phyloP scores from a whole-genome alignment of 2,113 vertebrate genomes.

The Struthidea cinerea region DNA sequence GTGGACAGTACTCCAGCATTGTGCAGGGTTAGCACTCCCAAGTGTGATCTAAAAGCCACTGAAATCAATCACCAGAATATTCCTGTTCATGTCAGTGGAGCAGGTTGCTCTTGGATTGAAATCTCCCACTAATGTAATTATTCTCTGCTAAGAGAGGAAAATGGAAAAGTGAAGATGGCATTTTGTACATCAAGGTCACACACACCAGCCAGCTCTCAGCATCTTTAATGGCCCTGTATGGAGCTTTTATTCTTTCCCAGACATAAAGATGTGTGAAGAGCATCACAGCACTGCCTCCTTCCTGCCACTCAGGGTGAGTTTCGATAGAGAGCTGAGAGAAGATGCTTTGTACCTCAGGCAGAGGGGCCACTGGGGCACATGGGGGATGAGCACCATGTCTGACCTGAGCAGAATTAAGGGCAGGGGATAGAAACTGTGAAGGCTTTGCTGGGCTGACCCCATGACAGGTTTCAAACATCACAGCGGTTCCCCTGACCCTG shows the following conservation, averaged over 20 bases:
- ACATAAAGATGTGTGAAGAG: neutral
- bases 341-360: neutral
- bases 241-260: neutral
- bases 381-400: neutral
- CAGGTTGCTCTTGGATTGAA: neutral
- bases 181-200: conserved; percentile 17
- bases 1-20: neutral
- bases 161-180: neutral
- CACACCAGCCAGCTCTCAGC: neutral
- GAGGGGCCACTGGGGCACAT: neutral
- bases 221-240: neutral
- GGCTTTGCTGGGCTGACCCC: neutral
- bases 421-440: neutral
- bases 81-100: neutral
- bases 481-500: neutral
- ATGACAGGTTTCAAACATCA: neutral
- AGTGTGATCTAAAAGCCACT: neutral
- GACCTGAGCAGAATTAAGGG: neutral
- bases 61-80: neutral
- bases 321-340: neutral
- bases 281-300: neutral
- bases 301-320: neutral
- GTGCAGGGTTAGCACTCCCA: neutral
- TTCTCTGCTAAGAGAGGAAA: neutral
- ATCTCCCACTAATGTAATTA: neutral